Base-by-base conservation (phyloP, 2,888 invertebrate species). In the Eristalis arbustorum region DNA sequence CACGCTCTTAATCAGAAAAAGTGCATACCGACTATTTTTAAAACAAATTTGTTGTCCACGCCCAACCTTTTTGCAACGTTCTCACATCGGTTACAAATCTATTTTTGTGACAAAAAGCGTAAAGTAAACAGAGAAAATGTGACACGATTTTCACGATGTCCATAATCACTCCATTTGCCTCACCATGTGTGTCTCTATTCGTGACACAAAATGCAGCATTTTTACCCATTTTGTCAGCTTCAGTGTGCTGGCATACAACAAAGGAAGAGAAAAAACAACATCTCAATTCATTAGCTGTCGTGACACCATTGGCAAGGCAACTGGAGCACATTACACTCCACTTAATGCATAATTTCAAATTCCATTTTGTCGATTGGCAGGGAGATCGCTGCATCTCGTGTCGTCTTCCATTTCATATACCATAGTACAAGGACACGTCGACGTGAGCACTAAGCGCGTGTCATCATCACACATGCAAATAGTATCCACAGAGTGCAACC, bases 391-490 rank as follows among this genome's bases (percentile, higher is more conserved):
- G n/a, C 37, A 40, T 42, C 66, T 71, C 40, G 10, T 28, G 31
- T 31, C 28, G 49, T 49, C 69, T 40, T 11, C 11, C 61, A 42
- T 22, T 8, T 40, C 66, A 31, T 34, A 40, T 31, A 11, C 40
- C 10, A 18, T 34, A 10, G 5, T 23, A 56, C 18, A 77, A 77
- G 81, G 67, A 77, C 57, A 69, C 25, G 34, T 31, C 69, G 73
- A 73, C 77, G 68, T 61, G 49, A 77, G 67, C 76, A 71, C 67
- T 66, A 73, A 81, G 69, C 77, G 73, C 69, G 81, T 77, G 81
- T 77, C 77, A 81, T 85, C 81, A 85, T 85, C 81, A 73, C 73
- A 85, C 81, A 85, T 85, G 85, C 69, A 85, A 85, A 81, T 85
- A 71, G 71, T 85, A 71, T 84, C 67, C 28, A 67, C 67, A 62